These are phyloP conservation scores for Megalops atlanticus DNA, from an alignment of 2,113 vertebrate species.

Conservation along the genomic window DNA sequence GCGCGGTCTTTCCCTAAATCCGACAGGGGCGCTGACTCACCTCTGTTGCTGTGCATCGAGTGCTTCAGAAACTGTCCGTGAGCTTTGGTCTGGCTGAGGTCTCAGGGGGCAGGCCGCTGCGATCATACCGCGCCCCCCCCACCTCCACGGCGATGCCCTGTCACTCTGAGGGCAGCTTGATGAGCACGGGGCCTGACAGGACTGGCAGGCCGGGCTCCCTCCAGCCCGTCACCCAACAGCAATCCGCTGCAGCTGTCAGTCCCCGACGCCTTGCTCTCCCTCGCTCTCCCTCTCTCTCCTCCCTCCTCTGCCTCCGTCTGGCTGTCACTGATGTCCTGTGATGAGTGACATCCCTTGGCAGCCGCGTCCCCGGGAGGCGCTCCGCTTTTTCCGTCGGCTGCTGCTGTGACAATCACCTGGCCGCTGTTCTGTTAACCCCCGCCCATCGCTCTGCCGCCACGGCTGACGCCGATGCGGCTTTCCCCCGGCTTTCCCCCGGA, in stretches of 20 bases:
- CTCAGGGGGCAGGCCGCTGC: slow-evolving; percentile 37
- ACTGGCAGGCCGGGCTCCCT: slow-evolving; percentile 40
- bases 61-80: neutral
- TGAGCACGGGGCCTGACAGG: slow-evolving; percentile 47
- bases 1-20: neutral
- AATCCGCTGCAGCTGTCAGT: slow-evolving; percentile 58
- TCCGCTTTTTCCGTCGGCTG: neutral
- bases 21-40: neutral
- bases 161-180: slow-evolving; percentile 51
- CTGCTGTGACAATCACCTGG: neutral
- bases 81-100: neutral
- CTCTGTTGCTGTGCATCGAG: neutral
- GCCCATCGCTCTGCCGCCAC: neutral
- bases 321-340: slow-evolving; percentile 10
- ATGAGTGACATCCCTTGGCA: neutral
- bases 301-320: slow-evolving; percentile 20
- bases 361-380: neutral
- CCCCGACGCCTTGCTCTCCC: slow-evolving; percentile 38
- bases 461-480: too few species aligned
- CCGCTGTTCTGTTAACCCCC: neutral
- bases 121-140: neutral
- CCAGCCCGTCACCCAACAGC: slow-evolving; percentile 49
- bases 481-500: too few species aligned
- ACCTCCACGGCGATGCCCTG: neutral
- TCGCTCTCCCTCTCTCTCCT: slow-evolving; percentile 31